Evolutionary conservation across 2,797 vertebrate species (phyloP).

Genomic region (Lithobates sylvaticus): DNA sequence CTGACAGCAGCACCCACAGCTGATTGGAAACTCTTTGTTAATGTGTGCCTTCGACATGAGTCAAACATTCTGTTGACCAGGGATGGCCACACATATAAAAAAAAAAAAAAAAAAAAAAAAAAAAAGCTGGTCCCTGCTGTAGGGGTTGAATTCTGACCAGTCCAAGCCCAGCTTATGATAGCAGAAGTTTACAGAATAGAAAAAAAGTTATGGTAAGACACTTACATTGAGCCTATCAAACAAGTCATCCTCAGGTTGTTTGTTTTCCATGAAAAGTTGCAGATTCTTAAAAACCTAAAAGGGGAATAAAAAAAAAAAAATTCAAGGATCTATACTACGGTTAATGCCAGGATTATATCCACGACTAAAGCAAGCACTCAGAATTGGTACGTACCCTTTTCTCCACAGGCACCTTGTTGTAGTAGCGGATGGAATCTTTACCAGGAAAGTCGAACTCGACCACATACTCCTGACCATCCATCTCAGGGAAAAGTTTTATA

Average conservation of each 20-base stretch:
- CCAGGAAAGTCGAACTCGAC: slow-evolving; percentile 97
- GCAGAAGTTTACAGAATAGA: background rate
- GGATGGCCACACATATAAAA: too few relatives aligned
- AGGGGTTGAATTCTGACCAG: too few relatives aligned
- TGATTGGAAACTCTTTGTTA: too few relatives aligned
- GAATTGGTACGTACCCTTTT: slow-evolving; percentile 85
- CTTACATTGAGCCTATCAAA: slow-evolving; percentile 96
- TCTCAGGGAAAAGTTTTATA: slow-evolving; percentile 88
- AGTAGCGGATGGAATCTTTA: slow-evolving; percentile 97
- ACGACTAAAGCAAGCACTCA: background rate
- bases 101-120: too few relatives aligned
- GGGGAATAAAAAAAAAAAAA: background rate
- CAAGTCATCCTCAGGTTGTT: slow-evolving; percentile 94
- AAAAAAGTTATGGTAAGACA: background rate
- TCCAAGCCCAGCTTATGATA: too few relatives aligned
- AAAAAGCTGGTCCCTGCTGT: too few relatives aligned
- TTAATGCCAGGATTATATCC: too few relatives aligned
- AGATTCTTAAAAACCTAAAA: slow-evolving; percentile 95
- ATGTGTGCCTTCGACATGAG: too few relatives aligned
- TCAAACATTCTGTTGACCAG: too few relatives aligned
- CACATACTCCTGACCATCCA: slow-evolving; percentile 94
- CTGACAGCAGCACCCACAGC: too few relatives aligned
- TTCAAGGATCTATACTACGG: background rate
- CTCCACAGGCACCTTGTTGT: slow-evolving; percentile 97
- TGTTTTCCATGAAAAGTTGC: slow-evolving; percentile 97